Evolutionary conservation across 2,113 vertebrate genomes (phyloP).

Genomic region (Holacanthus passer): DNA sequence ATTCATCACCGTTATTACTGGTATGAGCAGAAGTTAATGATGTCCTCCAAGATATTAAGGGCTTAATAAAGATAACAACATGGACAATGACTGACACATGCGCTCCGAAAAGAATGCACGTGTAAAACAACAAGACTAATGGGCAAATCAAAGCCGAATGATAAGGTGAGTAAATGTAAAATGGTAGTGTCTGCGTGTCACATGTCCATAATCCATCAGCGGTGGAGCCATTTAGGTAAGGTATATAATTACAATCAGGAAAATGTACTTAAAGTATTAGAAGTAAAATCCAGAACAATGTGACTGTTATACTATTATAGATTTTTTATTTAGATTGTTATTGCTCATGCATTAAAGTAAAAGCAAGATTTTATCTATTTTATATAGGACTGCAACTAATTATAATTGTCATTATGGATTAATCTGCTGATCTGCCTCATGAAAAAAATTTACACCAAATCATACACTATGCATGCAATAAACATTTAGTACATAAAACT

Average conservation of each 20-base stretch:
- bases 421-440: not conserved
- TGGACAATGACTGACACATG: not conserved
- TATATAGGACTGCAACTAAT: not conserved
- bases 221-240: not conserved
- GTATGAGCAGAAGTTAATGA: not conserved
- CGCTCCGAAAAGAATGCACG: not conserved
- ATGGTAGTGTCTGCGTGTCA: too few relatives aligned
- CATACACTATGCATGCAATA: not conserved
- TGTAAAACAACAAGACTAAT: not conserved
- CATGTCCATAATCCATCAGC: too few relatives aligned
- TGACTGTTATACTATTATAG: not conserved
- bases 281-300: not conserved
- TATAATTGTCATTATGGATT: not conserved
- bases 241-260: not conserved
- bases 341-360: not conserved
- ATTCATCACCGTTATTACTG: constrained; percentile 14
- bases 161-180: not conserved
- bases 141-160: not conserved
- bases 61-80: not conserved
- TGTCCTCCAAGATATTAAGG: not conserved
- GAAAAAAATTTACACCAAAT: too few relatives aligned
- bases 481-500: not conserved
- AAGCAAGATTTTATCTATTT: not conserved
- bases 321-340: not conserved
- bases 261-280: not conserved